Evolutionary conservation across 1,140 invertebrate species (phyloP).

Genomic region (Parasteatoda tepidariorum): DNA sequence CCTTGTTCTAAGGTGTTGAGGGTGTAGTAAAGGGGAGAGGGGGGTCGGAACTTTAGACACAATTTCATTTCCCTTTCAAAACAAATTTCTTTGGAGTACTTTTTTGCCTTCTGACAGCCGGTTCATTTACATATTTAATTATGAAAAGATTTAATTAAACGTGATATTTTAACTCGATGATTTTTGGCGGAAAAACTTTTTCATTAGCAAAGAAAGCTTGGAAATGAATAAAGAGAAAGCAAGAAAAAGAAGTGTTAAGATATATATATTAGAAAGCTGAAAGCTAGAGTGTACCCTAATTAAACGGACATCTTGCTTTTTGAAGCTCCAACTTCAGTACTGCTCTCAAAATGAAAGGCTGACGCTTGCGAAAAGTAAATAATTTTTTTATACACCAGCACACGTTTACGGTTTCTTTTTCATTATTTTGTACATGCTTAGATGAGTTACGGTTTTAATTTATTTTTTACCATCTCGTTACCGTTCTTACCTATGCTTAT

Average conservation of each 20-base stretch:
- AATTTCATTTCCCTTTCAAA: conserved; percentile 61
- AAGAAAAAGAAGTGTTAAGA: not conserved
- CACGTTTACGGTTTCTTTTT: conserved; percentile 6
- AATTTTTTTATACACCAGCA: conserved; percentile 1
- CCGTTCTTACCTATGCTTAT: not conserved
- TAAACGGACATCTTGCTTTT: conserved; percentile 59
- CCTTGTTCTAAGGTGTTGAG: not conserved
- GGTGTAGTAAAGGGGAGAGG: not conserved
- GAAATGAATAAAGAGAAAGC: conserved; percentile 30
- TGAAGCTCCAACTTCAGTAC: conserved; percentile 21
- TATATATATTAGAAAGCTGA: conserved; percentile 41
- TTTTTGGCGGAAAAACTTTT: conserved; percentile 61
- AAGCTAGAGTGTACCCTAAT: conserved; percentile 40
- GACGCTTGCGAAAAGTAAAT: conserved; percentile 18
- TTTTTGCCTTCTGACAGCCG: conserved; percentile 54
- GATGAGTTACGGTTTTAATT: conserved; percentile 6
- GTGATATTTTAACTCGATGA: conserved; percentile 61
- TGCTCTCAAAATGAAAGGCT: conserved; percentile 1
- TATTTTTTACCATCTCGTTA: conserved; percentile 14
- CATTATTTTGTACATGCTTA: conserved; percentile 25
- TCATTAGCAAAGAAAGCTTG: conserved; percentile 47
- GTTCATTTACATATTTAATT: conserved; percentile 61
- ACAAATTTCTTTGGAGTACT: conserved; percentile 58
- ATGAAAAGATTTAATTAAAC: conserved; percentile 61
- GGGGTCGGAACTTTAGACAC: conserved; percentile 32